Evolutionary conservation across 2,113 vertebrate species (phyloP).

Genomic region (Neolamprologus caudopunctatus): DNA sequence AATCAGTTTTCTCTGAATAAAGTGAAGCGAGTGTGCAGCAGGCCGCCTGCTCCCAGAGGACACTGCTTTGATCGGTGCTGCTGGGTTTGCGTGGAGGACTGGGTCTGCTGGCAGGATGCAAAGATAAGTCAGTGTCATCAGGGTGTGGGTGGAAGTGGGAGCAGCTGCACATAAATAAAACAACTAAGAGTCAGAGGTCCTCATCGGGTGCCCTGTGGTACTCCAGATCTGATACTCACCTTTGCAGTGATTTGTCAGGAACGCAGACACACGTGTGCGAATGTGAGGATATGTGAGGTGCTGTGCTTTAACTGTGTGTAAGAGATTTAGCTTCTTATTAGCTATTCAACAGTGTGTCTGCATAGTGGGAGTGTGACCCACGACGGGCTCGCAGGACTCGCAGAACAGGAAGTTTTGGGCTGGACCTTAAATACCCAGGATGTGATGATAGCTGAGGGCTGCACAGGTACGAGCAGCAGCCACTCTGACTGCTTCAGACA

Average conservation of each 20-base stretch:
- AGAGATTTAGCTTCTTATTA: neutral
- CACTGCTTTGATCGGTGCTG: neutral
- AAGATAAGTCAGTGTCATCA: neutral
- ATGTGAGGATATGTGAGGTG: neutral
- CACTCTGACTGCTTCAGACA: neutral
- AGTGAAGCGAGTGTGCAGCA: neutral
- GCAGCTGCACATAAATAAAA: neutral
- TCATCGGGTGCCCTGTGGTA: neutral
- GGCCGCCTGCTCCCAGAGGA: neutral
- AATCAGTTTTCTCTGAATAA: neutral
- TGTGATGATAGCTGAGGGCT: neutral
- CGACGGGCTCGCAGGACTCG: accelerated
- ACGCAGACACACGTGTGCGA: neutral
- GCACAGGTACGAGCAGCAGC: neutral
- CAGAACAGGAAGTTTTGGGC: neutral
- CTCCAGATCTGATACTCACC: neutral
- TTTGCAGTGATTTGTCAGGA: neutral
- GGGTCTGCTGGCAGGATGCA: neutral
- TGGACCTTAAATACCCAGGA: neutral
- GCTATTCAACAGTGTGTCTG: neutral
- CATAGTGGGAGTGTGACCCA: neutral
- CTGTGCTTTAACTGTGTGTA: neutral
- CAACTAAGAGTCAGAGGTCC: neutral
- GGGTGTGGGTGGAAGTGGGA: neutral
- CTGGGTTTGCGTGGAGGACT: neutral